Evolutionary conservation across 2,113 vertebrate species (phyloP).

Genomic region (Gorsachius goisagi): DNA sequence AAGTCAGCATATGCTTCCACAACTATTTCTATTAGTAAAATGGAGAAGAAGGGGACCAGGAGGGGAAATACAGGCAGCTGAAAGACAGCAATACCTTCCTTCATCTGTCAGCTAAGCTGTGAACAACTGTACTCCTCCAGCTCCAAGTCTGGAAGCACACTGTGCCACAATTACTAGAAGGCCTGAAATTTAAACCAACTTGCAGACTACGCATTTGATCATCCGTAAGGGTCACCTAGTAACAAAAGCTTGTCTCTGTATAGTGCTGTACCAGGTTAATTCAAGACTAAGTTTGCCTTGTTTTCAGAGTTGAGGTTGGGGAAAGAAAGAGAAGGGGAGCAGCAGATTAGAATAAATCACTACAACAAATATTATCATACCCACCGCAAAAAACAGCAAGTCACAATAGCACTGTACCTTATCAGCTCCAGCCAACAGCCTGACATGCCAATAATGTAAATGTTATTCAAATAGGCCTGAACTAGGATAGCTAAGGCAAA

Average conservation of each 20-base stretch:
- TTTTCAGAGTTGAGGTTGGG: neutral
- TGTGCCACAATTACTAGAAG: neutral
- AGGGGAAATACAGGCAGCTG: neutral
- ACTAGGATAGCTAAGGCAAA: neutral
- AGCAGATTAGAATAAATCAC: neutral
- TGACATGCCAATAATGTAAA: neutral
- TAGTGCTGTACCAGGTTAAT: neutral
- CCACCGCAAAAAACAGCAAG: neutral
- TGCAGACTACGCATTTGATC: neutral
- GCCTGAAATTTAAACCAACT: neutral
- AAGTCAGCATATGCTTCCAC: neutral
- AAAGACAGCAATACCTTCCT: neutral
- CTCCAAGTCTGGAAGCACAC: neutral
- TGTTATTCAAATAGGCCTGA: neutral
- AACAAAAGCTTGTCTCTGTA: neutral
- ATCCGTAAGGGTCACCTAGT: neutral
- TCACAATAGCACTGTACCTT: neutral
- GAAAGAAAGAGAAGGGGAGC: neutral
- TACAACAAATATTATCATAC: neutral
- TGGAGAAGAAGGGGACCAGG: neutral
- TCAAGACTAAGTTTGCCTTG: neutral
- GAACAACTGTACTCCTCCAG: neutral
- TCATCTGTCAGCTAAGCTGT: neutral
- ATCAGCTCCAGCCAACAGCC: neutral
- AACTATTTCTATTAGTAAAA: neutral